phyloP scores from a whole-genome alignment of 2,113 vertebrate species.

The Muntiacus reevesi region DNA sequence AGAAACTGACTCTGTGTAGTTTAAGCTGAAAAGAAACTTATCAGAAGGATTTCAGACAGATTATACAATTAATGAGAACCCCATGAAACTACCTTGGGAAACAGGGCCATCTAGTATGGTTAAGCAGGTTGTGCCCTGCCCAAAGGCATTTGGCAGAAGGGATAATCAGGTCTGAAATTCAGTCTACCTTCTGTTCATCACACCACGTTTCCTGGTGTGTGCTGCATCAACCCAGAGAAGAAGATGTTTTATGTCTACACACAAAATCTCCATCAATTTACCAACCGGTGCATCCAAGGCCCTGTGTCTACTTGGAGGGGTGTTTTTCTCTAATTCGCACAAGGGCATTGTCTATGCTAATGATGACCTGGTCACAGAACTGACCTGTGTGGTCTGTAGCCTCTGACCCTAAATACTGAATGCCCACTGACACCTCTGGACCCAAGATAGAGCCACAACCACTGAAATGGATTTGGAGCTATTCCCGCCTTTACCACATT shows the following conservation, averaged over 20 bases:
- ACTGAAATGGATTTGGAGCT: neutral
- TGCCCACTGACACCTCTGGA: neutral
- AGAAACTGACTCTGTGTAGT: neutral
- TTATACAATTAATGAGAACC: neutral
- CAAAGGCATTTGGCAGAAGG: neutral
- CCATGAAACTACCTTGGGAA: neutral
- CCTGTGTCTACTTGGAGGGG: neutral
- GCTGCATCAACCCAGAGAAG: neutral
- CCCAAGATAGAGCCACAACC: neutral
- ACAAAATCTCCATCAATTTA: neutral
- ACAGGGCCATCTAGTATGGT: neutral
- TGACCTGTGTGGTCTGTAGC: neutral
- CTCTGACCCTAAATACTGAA: neutral
- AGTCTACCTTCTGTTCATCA: neutral
- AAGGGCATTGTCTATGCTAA: neutral
- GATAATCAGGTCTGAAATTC: neutral
- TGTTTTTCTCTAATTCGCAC: neutral
- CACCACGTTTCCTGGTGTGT: neutral
- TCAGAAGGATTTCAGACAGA: neutral
- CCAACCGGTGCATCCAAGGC: neutral
- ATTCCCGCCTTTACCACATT: neutral
- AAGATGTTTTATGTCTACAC: neutral
- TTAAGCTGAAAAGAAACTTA: slow-evolving; percentile 3
- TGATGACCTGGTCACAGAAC: neutral
- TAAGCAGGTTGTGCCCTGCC: neutral